Evolutionary conservation across 2,113 vertebrate species (phyloP), one percentile per base, ranked within the genome.

Genomic region (Laticauda laticaudata): DNA sequence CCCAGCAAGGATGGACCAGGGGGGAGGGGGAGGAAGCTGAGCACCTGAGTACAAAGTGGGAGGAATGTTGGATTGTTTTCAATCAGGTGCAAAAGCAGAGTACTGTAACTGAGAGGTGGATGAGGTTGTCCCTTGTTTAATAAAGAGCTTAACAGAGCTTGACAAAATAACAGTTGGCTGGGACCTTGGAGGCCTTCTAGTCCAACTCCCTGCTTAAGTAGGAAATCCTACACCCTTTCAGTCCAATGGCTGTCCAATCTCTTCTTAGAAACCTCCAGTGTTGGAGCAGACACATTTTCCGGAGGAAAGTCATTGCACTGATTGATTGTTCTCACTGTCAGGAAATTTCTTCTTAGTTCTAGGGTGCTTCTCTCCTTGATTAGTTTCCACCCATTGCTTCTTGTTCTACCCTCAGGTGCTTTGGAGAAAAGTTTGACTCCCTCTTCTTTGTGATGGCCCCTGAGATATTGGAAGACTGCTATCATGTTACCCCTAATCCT

Each of bases 271-370:
- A 29, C 26, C 11, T 64, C 61, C 61, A 29, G 61, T 29, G 61
- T 5, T 29, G 4, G 11, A 64, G 26, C 26, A 64, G 0, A 3
- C 11, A 29, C 26, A 2, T 0, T 10, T 29, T 29, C 61, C 1
- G 7, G 48, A 8, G 7, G 7, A 6, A 48, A 12, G 11, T 0
- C 0, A 0, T 10, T 29, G 1, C 61, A 64, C 1, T 4, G 59
- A 4, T 29, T 29, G 3, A 29, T 48, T 8, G 48, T 48, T 8
- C 7, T 48, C 48, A 48, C 48, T 0, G 48, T 48, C 7, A 8
- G 48, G 48, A 48, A 48, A 1, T 48, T 48, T 48, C 7, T 48
- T 1, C 48, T 48, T 48, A 48, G 3, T 48, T 48, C 48, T 8
- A 48, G 48, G 48, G 7, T 48, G 48, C 48, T 48, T 48, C 48